Evolutionary conservation across 1,140 invertebrate species (phyloP).

Genomic region (Drosophila navojoa): DNA sequence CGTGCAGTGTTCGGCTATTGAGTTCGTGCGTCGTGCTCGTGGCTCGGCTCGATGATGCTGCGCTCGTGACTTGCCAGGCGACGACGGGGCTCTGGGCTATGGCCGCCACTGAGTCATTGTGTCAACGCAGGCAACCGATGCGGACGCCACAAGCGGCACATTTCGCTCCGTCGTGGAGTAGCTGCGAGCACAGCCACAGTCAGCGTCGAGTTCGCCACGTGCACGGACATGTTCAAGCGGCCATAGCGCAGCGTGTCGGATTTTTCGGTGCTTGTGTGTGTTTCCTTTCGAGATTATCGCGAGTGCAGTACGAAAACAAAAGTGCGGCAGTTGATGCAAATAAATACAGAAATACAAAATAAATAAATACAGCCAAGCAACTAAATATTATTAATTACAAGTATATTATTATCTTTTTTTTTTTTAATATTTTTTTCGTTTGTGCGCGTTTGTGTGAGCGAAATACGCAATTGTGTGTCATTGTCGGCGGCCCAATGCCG

Average conservation of each 20-base stretch:
- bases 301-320: constrained; percentile 20
- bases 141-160: constrained; percentile 51
- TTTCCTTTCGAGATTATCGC: constrained; percentile 11
- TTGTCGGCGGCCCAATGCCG: constrained; percentile 11
- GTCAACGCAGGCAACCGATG: constrained; percentile 70
- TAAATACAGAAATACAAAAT: background rate
- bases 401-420: background rate
- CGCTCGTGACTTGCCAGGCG: constrained; percentile 24
- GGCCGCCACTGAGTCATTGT: constrained; percentile 40
- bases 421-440: constrained; percentile 4
- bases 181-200: constrained; percentile 47
- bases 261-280: background rate
- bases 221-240: constrained; percentile 56
- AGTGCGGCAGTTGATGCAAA: constrained; percentile 7
- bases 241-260: constrained; percentile 16
- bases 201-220: constrained; percentile 73
- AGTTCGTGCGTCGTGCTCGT: constrained; percentile 7
- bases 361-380: background rate
- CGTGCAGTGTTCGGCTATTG: constrained; percentile 11
- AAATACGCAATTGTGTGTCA: constrained; percentile 17
- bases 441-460: constrained; percentile 1
- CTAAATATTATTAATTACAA: background rate
- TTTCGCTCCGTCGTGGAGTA: constrained; percentile 35
- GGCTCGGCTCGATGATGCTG: constrained; percentile 8
- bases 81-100: constrained; percentile 26